Base-by-base conservation (phyloP, 2,888 invertebrate genomes). In the Pedicia rivosa region DNA sequence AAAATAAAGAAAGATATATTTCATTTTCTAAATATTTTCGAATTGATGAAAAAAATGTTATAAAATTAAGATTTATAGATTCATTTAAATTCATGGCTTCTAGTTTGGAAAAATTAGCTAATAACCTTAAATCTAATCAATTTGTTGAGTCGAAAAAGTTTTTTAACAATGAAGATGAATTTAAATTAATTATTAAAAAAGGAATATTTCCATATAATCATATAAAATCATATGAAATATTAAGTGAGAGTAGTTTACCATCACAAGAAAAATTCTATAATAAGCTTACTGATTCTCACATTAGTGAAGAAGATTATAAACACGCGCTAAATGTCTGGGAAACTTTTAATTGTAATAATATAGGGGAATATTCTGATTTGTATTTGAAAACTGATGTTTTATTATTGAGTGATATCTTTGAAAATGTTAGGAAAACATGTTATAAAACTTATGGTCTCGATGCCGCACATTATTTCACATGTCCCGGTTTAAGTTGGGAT, bases 301-400 rank as follows among this genome's bases (percentile, higher is more conserved):
- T 51, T 19, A 27, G 34, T 5, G 40, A 45, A 7, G 40, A 38
- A 10, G 50, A 52, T 30, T 57, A 56, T 43, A 15, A 39, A 4
- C 52, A 52, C 45, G 56, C 57, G 4, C 20, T 40, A 16, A 43
- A 42, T 4, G 50, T 57, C 1, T 58, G 56, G 54, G n/a, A 44
- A 1, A 40, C 27, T 15, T 56, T 59, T 32, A 29, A 48, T 2
- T 47, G 48, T 26, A 34, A 43, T 27, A 53, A 39, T 15, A 36
- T 58, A 12, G 45, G 46, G 1, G 52, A 55, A 31, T 60, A 59
- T 40, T 44, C 46, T 2, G 48, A 54, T 15, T 13, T 56, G 5
- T 28, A 28, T 13, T 30, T 57, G 15, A 53, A 52, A 44, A 50
- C 52, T 1, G 56, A 59, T 43, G 48, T 57, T 2, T 38, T 57